Percentiles rank a stretch among this genome's conserved stretches.
These are phyloP conservation scores for Aptenodytes forsteri DNA, from an alignment of 2,113 vertebrate genomes.

Conservation along the genomic window DNA sequence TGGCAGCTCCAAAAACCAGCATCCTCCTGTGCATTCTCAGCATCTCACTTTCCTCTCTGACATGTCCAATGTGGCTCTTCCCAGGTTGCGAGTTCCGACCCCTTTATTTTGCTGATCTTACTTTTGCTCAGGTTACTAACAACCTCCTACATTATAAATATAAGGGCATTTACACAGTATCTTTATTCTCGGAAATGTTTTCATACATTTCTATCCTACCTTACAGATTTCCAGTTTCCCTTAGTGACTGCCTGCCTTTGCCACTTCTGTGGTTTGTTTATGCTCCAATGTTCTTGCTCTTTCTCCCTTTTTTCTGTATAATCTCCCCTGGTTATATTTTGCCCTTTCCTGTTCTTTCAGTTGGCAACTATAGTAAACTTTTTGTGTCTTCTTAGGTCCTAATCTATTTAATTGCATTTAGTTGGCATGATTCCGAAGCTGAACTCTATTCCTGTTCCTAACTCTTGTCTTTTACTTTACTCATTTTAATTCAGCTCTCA, in stretches of 20 bases:
- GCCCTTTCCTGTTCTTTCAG: conserved; percentile 16
- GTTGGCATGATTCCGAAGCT: conserved; percentile 1
- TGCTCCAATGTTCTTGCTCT: neutral
- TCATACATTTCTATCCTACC: neutral
- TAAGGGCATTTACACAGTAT: neutral
- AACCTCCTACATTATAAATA: neutral
- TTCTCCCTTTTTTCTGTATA: neutral
- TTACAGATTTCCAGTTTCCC: neutral
- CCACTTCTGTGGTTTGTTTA: neutral
- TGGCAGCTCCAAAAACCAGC: neutral
- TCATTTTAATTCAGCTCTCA: conserved; percentile 30
- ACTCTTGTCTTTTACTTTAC: neutral
- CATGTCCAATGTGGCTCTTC: rapidly evolving
- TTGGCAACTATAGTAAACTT: neutral
- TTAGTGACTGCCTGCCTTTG: neutral
- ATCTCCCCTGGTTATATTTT: neutral
- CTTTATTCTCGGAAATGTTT: neutral
- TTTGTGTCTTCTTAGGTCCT: neutral
- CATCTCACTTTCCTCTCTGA: neutral
- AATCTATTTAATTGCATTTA: conserved; percentile 42
- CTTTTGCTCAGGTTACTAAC: neutral
- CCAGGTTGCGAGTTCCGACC: rapidly evolving
- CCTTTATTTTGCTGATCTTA: neutral
- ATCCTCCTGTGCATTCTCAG: neutral
- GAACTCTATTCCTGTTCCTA: neutral